These are phyloP conservation scores for Caenorhabditis sp. DNA, from an alignment of 2,888 invertebrate species.

Conservation along the genomic window DNA sequence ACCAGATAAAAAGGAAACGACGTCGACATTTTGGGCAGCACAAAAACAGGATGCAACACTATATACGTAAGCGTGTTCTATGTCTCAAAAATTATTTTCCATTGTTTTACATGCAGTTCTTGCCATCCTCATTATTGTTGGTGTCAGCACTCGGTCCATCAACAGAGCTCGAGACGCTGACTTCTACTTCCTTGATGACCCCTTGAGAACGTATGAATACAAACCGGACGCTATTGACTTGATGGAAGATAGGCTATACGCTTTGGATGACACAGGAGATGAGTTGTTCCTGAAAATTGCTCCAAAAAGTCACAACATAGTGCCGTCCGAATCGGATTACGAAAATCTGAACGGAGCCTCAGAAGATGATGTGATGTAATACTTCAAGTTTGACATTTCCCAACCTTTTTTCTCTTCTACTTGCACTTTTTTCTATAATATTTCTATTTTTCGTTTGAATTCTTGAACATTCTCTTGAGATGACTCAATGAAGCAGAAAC, in stretches of 20 bases:
- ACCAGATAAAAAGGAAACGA: constrained; percentile 15
- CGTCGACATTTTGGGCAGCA: constrained; percentile 3
- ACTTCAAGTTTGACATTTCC: not conserved
- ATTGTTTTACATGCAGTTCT: not conserved
- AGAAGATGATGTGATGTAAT: not conserved
- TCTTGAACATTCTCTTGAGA: not conserved
- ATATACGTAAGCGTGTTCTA: not conserved
- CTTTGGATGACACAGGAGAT: constrained; percentile 32
- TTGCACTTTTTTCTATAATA: not conserved
- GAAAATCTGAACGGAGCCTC: not conserved
- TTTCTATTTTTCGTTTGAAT: not conserved
- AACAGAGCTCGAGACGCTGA: not conserved
- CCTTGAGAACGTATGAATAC: not conserved
- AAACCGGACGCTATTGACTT: constrained; percentile 7
- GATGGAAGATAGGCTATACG: constrained; percentile 10
- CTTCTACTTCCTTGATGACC: not conserved
- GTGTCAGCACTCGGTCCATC: not conserved
- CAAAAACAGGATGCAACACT: not conserved
- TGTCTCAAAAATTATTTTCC: not conserved
- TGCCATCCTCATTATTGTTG: not conserved
- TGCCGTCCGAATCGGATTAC: constrained; percentile 45
- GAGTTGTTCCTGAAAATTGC: constrained; percentile 28
- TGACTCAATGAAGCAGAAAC: constrained; percentile 23
- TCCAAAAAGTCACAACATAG: constrained; percentile 18
- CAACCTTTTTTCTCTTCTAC: not conserved